Base-by-base conservation (phyloP, 2,888 invertebrate species). In the Celastrina argiolus region DNA sequence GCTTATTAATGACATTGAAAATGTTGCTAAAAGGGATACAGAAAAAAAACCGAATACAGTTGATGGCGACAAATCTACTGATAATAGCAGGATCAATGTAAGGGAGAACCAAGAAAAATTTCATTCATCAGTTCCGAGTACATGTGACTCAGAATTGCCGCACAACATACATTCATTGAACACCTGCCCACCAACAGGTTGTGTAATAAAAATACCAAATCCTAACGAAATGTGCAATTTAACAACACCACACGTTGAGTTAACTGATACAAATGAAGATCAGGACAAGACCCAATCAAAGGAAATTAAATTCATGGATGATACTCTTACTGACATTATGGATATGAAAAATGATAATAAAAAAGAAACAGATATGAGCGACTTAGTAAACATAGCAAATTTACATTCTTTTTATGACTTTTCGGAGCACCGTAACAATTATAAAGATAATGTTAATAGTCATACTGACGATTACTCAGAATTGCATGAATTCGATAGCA, bases 11-110 rank as follows among this genome's bases (percentile, higher is more conserved):
- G 74, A 66, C 39, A 65, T 66, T 45, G 75, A 79, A 26, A 73
- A 67, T 26, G 71, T 85, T 26, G 85, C 79, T 70, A 91, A 91
- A 78, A 79, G 90, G 70, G 91, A 90, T 81, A 89, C 89, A 65
- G 88, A 86, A 6, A 90, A 90, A 69, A 91, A 90, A 75, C 84
- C 85, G 28, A 87, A 81, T 6, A 87, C 87, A 39, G 79, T 83
- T 26, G 87, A 87, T 73, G 85, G 85, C 72, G 85, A 81, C 71
- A 81, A 76, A 73, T 79, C 74, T n/a, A 75, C 83, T n/a, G 86
- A 87, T 66, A 80, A 76, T 71, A 76, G 77, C 22, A 79, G 80
- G 65, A 79, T 81, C n/a, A 87, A 88, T 71, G 74, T 81, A 7
- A 83, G 75, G 73, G 86, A 87, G 78, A 71, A 82, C 58, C 83